Percentiles rank a stretch among this genome's conserved stretches.
Conservation (phyloP, 2,888 invertebrate species). For the Eilema depressum region DNA sequence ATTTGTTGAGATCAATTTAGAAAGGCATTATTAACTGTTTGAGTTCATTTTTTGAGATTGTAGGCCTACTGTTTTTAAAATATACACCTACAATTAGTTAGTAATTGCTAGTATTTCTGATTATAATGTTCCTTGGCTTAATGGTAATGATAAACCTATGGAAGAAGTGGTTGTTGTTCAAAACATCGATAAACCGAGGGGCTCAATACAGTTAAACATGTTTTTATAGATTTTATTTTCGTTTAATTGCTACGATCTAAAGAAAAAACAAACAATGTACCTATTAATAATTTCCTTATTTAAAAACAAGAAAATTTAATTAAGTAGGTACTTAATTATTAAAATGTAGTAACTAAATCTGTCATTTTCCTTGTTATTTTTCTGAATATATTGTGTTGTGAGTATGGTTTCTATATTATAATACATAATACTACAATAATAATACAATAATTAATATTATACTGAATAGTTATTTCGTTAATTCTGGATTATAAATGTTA, state of each 20-base stretch:
- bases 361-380: not conserved
- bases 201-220: not conserved
- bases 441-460: not conserved
- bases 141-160: not conserved
- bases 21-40: constrained; percentile 59
- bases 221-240: not conserved
- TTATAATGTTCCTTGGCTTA: not conserved
- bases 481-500: not conserved
- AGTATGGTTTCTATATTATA: not conserved
- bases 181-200: not conserved
- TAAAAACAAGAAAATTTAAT: not conserved
- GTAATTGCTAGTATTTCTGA: not conserved
- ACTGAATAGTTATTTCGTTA: not conserved
- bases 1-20: constrained; percentile 79
- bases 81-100: not conserved
- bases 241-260: not conserved
- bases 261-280: not conserved
- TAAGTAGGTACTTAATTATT: not conserved
- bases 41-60: constrained; percentile 16
- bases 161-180: no score
- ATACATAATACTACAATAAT: not conserved
- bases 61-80: not conserved
- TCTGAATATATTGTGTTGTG: not conserved
- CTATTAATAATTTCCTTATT: no score
- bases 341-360: not conserved